Evolutionary conservation across 2,113 vertebrate genomes (phyloP).

Genomic region (Heteronetta atricapilla): DNA sequence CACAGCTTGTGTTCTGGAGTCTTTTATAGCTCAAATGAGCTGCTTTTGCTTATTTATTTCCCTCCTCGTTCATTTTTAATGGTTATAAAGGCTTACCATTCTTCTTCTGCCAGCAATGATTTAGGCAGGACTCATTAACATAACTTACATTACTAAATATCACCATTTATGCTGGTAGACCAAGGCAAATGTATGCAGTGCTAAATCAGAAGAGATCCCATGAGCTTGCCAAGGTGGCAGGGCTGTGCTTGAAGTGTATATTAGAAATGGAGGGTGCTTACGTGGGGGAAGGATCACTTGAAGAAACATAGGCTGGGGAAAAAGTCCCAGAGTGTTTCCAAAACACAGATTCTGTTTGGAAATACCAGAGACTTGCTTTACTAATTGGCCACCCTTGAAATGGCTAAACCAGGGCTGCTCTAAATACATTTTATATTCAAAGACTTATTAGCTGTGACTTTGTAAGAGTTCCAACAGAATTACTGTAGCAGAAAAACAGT

Average conservation of each 20-base stretch:
- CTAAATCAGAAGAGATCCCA: conserved; percentile 25
- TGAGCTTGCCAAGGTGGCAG: neutral
- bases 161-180: neutral
- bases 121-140: conserved; percentile 60
- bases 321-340: neutral
- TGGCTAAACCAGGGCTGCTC: conserved; percentile 1
- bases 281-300: neutral
- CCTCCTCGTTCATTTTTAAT: conserved; percentile 66
- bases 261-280: neutral
- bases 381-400: conserved; percentile 35
- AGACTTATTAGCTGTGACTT: conserved; percentile 37
- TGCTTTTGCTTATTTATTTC: conserved; percentile 60
- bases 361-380: neutral
- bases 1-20: conserved; percentile 71
- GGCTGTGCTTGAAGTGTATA: neutral
- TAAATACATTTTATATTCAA: conserved; percentile 29
- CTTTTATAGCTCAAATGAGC: conserved; percentile 63
- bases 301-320: neutral
- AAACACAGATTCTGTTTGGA: neutral
- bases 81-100: conserved; percentile 19
- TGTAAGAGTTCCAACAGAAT: conserved; percentile 18
- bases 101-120: conserved; percentile 11
- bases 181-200: neutral
- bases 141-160: conserved; percentile 50
- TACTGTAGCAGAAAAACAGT: conserved; percentile 26